phyloP scores from a whole-genome alignment of 2,797 vertebrate genomes.

The Tadarida brasiliensis region DNA sequence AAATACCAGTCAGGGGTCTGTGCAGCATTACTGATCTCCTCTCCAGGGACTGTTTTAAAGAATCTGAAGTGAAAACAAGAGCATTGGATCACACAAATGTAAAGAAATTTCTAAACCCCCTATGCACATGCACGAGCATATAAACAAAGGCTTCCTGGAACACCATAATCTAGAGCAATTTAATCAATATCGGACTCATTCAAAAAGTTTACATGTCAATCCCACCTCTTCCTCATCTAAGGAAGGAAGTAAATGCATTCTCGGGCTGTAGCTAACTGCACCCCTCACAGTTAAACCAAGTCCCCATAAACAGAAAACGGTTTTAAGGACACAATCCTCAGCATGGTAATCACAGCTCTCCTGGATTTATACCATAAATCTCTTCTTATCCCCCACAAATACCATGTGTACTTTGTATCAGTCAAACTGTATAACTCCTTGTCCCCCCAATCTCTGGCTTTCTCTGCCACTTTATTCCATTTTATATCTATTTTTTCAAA shows the following conservation, averaged over 20 bases:
- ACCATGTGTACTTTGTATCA: not conserved
- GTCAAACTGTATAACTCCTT: not conserved
- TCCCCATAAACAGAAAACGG: not conserved
- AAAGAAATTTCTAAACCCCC: not conserved
- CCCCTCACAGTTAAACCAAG: not conserved
- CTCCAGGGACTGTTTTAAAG: constrained; percentile 11
- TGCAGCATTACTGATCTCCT: constrained; percentile 5
- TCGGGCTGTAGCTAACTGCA: not conserved
- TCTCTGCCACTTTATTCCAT: not conserved
- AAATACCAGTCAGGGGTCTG: constrained; percentile 40
- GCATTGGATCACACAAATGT: not conserved
- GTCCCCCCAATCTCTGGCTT: not conserved
- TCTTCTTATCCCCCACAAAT: not conserved
- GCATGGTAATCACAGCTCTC: not conserved
- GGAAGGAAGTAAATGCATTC: not conserved
- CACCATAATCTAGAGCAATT: not conserved
- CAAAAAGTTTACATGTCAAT: not conserved
- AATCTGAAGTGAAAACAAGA: not conserved
- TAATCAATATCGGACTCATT: not conserved
- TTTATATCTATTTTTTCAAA: not conserved
- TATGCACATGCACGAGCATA: not conserved
- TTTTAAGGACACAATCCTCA: not conserved
- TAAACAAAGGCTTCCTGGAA: not conserved
- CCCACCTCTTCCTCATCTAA: not conserved
- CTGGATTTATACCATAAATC: not conserved